A percentile compares a stretch with the other conserved stretches of the same genome.
Conservation (phyloP, 2,888 invertebrate species). For the Drosophila neonasuta region DNA sequence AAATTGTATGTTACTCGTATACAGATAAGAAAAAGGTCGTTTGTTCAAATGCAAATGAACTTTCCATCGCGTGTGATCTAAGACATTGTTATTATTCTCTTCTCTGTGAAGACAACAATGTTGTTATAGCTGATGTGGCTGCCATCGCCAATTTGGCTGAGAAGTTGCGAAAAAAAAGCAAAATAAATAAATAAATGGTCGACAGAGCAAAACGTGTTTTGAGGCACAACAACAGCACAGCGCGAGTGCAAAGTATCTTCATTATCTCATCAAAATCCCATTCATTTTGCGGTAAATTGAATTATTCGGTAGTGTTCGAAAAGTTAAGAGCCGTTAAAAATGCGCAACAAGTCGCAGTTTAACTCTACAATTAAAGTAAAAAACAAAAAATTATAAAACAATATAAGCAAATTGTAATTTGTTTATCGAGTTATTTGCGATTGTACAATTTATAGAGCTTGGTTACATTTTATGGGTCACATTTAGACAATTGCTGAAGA, state of each 20-base stretch:
- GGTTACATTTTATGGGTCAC: slow-evolving; percentile 3
- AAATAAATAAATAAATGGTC: slow-evolving; percentile 3
- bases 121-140: neutral
- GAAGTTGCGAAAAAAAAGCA: slow-evolving; percentile 22
- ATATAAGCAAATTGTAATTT: neutral
- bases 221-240: slow-evolving; percentile 19
- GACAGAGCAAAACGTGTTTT: slow-evolving; percentile 35
- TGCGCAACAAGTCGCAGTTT: slow-evolving; percentile 9
- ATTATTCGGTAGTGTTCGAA: slow-evolving; percentile 37
- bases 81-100: slow-evolving; percentile 34
- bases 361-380: slow-evolving; percentile 9
- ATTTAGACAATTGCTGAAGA: slow-evolving; percentile 11
- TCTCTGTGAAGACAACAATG: too few species aligned
- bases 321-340: slow-evolving; percentile 15
- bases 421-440: slow-evolving; percentile 1
- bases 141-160: slow-evolving; percentile 18
- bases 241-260: slow-evolving; percentile 7
- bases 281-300: slow-evolving; percentile 43
- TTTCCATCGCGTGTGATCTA: slow-evolving; percentile 30
- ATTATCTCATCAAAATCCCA: slow-evolving; percentile 36
- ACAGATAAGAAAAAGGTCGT: slow-evolving; percentile 15
- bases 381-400: neutral
- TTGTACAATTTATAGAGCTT: neutral
- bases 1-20: neutral
- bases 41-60: slow-evolving; percentile 38